Evolutionary conservation across 2,888 invertebrate genomes (phyloP).

Genomic region (Pilophorus perplexus): DNA sequence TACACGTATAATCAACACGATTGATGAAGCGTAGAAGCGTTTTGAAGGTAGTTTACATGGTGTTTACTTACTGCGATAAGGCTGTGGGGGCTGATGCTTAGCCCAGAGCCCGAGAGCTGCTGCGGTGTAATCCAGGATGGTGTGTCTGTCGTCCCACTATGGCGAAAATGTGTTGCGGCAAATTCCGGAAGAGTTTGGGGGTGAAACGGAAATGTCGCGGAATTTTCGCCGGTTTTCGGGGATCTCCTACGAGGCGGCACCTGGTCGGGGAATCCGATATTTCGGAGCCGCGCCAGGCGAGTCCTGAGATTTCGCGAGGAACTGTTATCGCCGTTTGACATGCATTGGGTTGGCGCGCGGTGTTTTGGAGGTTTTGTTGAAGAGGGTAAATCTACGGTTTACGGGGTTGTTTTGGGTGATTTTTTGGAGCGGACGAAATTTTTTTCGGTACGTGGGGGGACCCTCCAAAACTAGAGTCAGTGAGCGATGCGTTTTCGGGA

Average conservation of each 20-base stretch:
- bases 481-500: conserved; percentile 42
- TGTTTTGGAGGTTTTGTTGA: background rate
- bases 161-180: no score
- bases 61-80: conserved; percentile 44
- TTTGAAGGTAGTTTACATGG: no score
- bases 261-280: no score
- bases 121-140: conserved; percentile 45
- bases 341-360: no score
- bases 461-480: conserved; percentile 20
- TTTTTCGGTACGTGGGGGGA: background rate
- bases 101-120: conserved; percentile 46
- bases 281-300: no score
- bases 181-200: no score
- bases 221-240: no score
- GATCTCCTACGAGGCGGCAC: background rate
- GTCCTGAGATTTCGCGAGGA: no score
- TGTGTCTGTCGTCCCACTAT: conserved; percentile 14
- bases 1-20: no score
- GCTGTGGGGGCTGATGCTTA: conserved; percentile 44
- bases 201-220: no score
- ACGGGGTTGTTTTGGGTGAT: background rate
- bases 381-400: conserved; percentile 1
- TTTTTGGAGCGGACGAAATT: conserved; percentile 18
- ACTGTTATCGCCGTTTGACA: no score
- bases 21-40: no score